Percentiles rank a stretch among this genome's conserved stretches.
Evolutionary conservation across 2,797 vertebrate species (phyloP).

Genomic region (Diplodus puntazzo): DNA sequence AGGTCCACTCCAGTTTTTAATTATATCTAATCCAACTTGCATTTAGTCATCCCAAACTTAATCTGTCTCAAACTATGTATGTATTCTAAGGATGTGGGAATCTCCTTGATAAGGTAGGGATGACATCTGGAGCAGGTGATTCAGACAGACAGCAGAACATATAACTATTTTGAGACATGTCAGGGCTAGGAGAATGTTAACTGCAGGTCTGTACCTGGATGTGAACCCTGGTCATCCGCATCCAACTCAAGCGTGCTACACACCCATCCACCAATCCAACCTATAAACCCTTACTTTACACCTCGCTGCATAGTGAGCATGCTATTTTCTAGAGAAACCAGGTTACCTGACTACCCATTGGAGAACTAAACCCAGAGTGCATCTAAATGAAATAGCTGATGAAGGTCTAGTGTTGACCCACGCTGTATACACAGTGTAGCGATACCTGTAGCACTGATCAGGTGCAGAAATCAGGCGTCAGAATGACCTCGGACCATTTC

Average conservation of each 20-base stretch:
- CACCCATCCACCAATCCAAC: neutral
- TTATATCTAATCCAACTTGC: neutral
- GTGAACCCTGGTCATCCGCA: neutral
- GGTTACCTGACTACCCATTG: neutral
- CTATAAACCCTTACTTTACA: neutral
- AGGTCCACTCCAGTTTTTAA: neutral
- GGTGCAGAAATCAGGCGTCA: conserved; percentile 36
- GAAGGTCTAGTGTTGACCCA: conserved; percentile 27
- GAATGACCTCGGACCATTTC: conserved; percentile 45
- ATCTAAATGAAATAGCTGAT: conserved; percentile 17
- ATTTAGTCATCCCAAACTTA: no score
- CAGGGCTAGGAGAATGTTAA: neutral
- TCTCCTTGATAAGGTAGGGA: neutral
- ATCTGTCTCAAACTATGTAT: neutral
- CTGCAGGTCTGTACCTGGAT: neutral
- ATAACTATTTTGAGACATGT: neutral
- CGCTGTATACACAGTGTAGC: neutral
- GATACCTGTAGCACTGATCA: conserved; percentile 22
- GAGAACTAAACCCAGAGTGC: conserved; percentile 6
- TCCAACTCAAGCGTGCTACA: neutral
- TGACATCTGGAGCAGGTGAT: neutral
- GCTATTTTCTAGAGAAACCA: neutral
- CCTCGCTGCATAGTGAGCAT: neutral
- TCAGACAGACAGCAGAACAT: neutral
- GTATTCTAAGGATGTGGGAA: neutral